Percentiles rank a stretch among this genome's conserved stretches.
phyloP scores from a whole-genome alignment of 1,140 invertebrate genomes.

The Holotrichia oblita region DNA sequence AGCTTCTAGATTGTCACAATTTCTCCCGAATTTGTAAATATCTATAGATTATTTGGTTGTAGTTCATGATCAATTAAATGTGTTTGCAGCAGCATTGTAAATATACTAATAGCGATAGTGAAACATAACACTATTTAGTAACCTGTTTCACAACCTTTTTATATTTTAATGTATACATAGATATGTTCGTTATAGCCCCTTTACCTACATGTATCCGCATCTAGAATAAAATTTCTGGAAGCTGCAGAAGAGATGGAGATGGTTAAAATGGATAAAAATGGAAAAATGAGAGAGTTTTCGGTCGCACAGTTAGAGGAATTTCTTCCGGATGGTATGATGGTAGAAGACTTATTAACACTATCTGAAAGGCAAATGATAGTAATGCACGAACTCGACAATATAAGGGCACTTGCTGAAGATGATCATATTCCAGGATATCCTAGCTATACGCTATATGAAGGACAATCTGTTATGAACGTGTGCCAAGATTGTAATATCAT shows the following conservation, averaged over 20 bases:
- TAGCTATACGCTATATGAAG: conserved; percentile 64
- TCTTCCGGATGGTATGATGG: conserved; percentile 62
- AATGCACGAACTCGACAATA: conserved; percentile 73
- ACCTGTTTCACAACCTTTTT: no score
- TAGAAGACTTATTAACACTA: conserved; percentile 69
- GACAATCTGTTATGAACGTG: conserved; percentile 69
- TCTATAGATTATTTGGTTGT: no score
- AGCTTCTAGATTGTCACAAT: no score
- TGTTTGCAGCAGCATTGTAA: background rate
- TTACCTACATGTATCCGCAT: conserved; percentile 71
- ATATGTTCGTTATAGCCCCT: background rate
- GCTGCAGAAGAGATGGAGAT: conserved; percentile 77
- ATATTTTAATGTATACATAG: no score
- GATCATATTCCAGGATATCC: conserved; percentile 68
- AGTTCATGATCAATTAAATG: no score
- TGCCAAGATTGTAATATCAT: conserved; percentile 65
- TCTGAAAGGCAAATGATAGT: conserved; percentile 78
- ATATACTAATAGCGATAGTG: no score
- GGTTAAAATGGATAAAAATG: conserved; percentile 70
- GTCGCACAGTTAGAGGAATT: conserved; percentile 72
- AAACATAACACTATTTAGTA: no score
- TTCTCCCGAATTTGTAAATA: no score
- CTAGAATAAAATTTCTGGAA: conserved; percentile 72
- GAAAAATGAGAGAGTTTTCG: conserved; percentile 72
- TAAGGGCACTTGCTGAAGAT: conserved; percentile 68